These are phyloP conservation scores for Arrhamphus sclerolepis DNA, from an alignment of 2,797 vertebrate genomes.

Conservation along the genomic window DNA sequence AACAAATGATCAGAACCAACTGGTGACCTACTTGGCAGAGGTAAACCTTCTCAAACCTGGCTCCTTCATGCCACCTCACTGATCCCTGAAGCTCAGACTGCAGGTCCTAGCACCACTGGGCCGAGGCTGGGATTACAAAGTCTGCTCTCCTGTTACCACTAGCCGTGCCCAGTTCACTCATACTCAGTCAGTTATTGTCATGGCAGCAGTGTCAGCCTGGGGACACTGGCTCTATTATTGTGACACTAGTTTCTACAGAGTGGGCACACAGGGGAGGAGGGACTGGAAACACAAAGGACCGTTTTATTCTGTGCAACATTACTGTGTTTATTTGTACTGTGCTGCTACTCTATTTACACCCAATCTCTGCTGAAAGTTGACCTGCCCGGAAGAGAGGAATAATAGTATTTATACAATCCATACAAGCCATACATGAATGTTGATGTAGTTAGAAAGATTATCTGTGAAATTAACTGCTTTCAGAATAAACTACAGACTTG, in stretches of 20 bases:
- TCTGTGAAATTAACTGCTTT: no score
- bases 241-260: slow-evolving; percentile 62
- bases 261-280: slow-evolving; percentile 59
- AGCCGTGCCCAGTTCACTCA: slow-evolving; percentile 52
- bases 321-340: slow-evolving; percentile 46
- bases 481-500: no score
- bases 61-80: slow-evolving; percentile 14
- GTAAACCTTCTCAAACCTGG: slow-evolving; percentile 2
- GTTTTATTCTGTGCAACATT: slow-evolving; percentile 47
- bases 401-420: slow-evolving; percentile 12
- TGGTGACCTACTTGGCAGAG: not conserved
- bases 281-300: slow-evolving; percentile 62
- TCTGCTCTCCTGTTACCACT: slow-evolving; percentile 57
- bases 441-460: no score
- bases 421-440: no score
- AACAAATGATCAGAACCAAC: not conserved
- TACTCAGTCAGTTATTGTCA: slow-evolving; percentile 66
- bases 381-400: slow-evolving; percentile 7
- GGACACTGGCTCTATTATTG: slow-evolving; percentile 75
- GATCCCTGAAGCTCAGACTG: slow-evolving; percentile 18
- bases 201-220: slow-evolving; percentile 69
- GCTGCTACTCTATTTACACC: slow-evolving; percentile 43
- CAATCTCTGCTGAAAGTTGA: slow-evolving; percentile 26
- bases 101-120: slow-evolving; percentile 30
- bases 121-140: slow-evolving; percentile 49